These are phyloP conservation scores for Beroe forskalii DNA, from an alignment of 37 sponge, comb jelly and placozoan genomes.

Conservation along the genomic window DNA sequence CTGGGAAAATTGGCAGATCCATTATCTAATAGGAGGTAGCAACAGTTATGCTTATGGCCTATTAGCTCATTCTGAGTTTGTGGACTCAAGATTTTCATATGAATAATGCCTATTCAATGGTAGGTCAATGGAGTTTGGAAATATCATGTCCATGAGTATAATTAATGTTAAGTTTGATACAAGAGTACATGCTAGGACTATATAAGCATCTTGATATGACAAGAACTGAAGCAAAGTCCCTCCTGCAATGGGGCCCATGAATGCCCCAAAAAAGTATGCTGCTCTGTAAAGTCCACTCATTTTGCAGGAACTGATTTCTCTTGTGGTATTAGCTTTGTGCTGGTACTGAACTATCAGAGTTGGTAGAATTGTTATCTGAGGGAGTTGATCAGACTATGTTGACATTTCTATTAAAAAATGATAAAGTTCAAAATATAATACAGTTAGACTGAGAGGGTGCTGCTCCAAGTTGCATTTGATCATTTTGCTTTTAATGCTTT, in stretches of 20 bases:
- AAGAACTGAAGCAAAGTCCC: not conserved
- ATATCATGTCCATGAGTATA: not conserved
- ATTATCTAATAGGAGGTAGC: too few species aligned
- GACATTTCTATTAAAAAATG: too few species aligned
- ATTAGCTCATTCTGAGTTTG: not conserved
- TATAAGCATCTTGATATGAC: constrained; percentile 6
- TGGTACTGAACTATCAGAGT: constrained; percentile 40
- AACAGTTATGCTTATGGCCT: too few species aligned
- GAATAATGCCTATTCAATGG: constrained; percentile 8
- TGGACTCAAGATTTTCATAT: constrained; percentile 28
- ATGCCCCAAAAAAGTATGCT: constrained; percentile 47
- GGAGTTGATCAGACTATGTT: too few species aligned
- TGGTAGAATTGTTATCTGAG: constrained; percentile 58
- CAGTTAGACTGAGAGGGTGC: too few species aligned
- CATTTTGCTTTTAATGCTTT: too few species aligned
- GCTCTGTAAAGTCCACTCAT: constrained; percentile 53
- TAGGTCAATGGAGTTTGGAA: constrained; percentile 3
- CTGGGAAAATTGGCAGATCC: too few species aligned
- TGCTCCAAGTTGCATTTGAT: too few species aligned
- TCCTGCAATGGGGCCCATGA: constrained; percentile 21
- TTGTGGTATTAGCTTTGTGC: not conserved
- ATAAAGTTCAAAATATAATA: too few species aligned
- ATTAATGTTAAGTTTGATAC: not conserved
- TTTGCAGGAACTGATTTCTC: constrained; percentile 27
- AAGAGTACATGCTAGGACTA: not conserved